A percentile compares a stretch with the other conserved stretches of the same genome.
Conservation (phyloP, 2,113 vertebrate species). For the Bubo bubo region DNA sequence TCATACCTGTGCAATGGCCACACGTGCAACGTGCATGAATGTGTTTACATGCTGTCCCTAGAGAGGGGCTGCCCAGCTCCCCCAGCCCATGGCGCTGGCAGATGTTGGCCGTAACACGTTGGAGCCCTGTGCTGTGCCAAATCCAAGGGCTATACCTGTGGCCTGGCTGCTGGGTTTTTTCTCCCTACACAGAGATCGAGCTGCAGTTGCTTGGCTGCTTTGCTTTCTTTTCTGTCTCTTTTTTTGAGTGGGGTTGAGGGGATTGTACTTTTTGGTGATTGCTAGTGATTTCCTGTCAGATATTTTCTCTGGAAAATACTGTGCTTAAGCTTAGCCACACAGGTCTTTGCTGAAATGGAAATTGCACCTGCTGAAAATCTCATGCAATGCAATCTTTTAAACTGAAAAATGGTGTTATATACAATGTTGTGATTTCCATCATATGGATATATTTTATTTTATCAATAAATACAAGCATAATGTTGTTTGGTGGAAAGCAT, state of each 20-base stretch:
- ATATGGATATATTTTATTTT: slow-evolving; percentile 40
- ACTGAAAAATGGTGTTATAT: slow-evolving; percentile 14
- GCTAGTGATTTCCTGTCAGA: slow-evolving; percentile 44
- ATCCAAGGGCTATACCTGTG: rapidly evolving
- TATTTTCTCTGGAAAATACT: slow-evolving; percentile 27
- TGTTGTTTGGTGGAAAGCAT: neutral
- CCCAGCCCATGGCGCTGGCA: rapidly evolving
- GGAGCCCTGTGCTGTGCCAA: rapidly evolving
- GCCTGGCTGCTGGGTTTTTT: neutral
- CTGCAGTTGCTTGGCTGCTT: neutral
- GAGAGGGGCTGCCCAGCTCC: neutral
- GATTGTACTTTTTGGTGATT: neutral
- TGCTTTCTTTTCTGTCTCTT: neutral
- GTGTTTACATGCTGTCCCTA: rapidly evolving
- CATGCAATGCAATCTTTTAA: slow-evolving; percentile 11
- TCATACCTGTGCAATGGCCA: rapidly evolving
- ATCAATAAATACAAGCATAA: slow-evolving; percentile 49
- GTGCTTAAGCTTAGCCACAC: neutral
- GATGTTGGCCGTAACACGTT: rapidly evolving
- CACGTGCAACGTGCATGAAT: rapidly evolving
- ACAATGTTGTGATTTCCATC: neutral
- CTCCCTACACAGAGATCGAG: neutral
- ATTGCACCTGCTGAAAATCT: slow-evolving; percentile 47
- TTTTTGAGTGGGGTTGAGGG: neutral
- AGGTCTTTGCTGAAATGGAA: slow-evolving; percentile 13